Conservation (phyloP, 2,113 vertebrate genomes). For the Spermophilus dauricus region DNA sequence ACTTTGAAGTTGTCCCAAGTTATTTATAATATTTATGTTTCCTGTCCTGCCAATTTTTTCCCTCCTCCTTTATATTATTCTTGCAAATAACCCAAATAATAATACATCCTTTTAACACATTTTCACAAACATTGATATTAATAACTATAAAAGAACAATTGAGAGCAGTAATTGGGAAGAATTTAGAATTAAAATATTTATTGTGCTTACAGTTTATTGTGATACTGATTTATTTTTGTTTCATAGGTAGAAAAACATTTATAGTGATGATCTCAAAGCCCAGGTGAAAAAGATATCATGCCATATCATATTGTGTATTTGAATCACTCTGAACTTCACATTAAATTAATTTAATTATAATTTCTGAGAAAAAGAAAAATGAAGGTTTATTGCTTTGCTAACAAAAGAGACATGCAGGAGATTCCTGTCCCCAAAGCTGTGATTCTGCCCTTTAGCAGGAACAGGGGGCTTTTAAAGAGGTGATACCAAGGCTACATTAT, state of each 20-base stretch:
- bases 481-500: no score
- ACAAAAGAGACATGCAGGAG: no score
- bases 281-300: background rate
- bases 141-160: background rate
- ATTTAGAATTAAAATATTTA: background rate
- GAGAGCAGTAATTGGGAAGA: background rate
- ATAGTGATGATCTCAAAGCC: background rate
- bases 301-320: background rate
- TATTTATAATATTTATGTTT: background rate
- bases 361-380: no score
- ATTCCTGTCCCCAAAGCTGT: no score
- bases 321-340: background rate
- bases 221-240: conserved; percentile 4
- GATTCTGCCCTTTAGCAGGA: no score
- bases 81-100: background rate
- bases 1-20: background rate
- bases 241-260: background rate
- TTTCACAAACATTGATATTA: background rate
- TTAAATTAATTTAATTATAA: background rate
- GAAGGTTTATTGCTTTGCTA: no score
- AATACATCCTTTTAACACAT: background rate
- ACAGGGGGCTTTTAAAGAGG: no score
- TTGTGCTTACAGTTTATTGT: background rate
- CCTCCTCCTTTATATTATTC: background rate
- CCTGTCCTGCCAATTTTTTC: background rate